Evolutionary conservation across 2,113 vertebrate species (phyloP).

Genomic region (Trichechus manatus): DNA sequence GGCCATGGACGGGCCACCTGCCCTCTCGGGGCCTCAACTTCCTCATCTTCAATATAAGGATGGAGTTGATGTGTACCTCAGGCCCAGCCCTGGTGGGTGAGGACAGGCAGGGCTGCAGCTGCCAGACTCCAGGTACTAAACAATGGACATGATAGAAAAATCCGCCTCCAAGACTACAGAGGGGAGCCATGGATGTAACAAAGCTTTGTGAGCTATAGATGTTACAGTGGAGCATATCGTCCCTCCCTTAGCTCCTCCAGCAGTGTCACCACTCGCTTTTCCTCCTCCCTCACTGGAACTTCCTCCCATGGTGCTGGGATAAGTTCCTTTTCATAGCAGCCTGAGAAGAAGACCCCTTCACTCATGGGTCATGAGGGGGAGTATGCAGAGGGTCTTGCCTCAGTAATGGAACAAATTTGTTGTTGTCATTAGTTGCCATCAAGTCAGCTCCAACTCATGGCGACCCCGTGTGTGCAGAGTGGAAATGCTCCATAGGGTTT

Average conservation of each 20-base stretch:
- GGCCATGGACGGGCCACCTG: background rate
- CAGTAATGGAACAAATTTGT: background rate
- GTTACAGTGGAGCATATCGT: accelerated
- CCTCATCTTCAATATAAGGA: too few relatives aligned
- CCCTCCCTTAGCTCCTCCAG: background rate
- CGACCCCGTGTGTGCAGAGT: too few relatives aligned
- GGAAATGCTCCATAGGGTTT: too few relatives aligned
- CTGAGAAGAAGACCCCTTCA: background rate
- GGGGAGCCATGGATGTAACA: background rate
- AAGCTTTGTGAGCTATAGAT: accelerated
- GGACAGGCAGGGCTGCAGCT: accelerated
- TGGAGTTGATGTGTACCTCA: accelerated
- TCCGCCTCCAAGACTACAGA: background rate
- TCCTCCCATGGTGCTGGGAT: background rate
- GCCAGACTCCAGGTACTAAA: background rate
- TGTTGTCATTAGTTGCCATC: background rate
- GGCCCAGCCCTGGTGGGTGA: background rate
- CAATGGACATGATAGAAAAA: background rate
- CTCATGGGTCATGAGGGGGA: background rate
- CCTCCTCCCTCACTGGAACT: background rate
- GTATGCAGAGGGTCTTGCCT: background rate
- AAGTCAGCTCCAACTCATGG: too few relatives aligned
- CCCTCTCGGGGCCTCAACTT: background rate
- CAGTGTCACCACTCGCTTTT: accelerated
- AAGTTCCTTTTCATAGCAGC: background rate